phyloP scores from a whole-genome alignment of 2,797 vertebrate genomes.

The Erpetoichthys calabaricus region DNA sequence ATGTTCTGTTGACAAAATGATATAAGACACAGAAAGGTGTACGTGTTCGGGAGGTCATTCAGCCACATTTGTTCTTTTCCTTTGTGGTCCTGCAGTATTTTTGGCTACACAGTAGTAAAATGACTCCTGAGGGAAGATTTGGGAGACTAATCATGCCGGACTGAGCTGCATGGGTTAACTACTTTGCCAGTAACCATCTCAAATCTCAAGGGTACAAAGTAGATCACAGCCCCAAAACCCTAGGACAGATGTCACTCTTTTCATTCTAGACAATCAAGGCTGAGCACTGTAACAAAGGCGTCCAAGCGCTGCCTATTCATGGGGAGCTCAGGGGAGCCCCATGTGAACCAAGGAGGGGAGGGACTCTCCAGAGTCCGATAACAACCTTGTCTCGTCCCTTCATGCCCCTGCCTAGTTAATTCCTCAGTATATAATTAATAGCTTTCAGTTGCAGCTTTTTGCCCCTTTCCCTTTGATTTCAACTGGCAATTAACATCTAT shows the following conservation, averaged over 20 bases:
- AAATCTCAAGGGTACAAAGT: constrained; percentile 19
- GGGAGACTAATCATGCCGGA: constrained; percentile 17
- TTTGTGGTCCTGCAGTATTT: too few species aligned
- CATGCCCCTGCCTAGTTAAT: constrained; percentile 23
- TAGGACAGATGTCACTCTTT: constrained; percentile 48
- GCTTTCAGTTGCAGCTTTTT: constrained; percentile 41
- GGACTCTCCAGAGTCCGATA: constrained; percentile 25
- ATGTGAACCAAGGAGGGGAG: constrained; percentile 44
- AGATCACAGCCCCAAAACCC: constrained; percentile 39
- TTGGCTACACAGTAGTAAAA: too few species aligned
- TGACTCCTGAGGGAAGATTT: constrained; percentile 10
- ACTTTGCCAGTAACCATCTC: constrained; percentile 25
- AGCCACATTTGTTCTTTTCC: too few species aligned
- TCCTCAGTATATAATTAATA: constrained; percentile 50
- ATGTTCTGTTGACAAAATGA: too few species aligned
- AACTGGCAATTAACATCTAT: constrained; percentile 53
- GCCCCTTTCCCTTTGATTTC: constrained; percentile 45
- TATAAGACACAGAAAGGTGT: too few species aligned
- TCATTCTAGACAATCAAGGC: constrained; percentile 45
- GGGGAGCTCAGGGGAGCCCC: constrained; percentile 35
- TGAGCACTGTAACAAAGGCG: constrained; percentile 36
- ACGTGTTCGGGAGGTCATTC: too few species aligned
- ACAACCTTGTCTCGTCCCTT: constrained; percentile 27
- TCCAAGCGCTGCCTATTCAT: constrained; percentile 33
- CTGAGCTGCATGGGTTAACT: constrained; percentile 24